Evolutionary conservation across 2,113 vertebrate species (phyloP), one percentile per base, ranked within the genome.

Genomic region (Tupaia chinensis): DNA sequence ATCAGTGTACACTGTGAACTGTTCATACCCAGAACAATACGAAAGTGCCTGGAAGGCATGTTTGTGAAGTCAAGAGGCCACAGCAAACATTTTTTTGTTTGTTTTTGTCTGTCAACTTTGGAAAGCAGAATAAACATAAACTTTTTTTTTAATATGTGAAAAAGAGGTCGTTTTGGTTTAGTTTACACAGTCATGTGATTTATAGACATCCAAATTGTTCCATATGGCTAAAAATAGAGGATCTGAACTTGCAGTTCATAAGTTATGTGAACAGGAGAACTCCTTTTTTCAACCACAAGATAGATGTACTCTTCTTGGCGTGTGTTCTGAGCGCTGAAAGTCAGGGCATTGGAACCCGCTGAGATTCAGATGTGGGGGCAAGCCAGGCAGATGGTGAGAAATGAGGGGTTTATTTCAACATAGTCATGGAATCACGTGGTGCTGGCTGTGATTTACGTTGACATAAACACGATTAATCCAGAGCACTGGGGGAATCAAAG

Each of bases 401-500:
- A 93, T 95, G 82, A 90, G 74, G 5, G 44, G 8, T 53, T 97
- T 97, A 93, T 97, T 98, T 98, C 97, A 97, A 17, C 94, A 74
- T 65, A 86, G 91, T 96, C 95, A 73, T 61, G 97, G 95, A 96
- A 95, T 82, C 86, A 82, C 8, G 6, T 29, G 63, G 85, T 92
- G 86, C 80, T 86, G 76, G 90, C 98, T 98, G 70, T 95, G 98
- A 97, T 97, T 98, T 98, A 97, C 63, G 87, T 96, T 60, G 82
- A 95, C 93, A 91, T 81, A 91, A 97, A 97, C 61, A 97, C 96
- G 91, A 92, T 97, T 79, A 97, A 97, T 93, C 84, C 90, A 91
- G 89, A 96, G 76, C 58, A 7, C 58, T 68, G 82, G 61, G 91
- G 87, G 81, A 97, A 96, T 87, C 2, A 23, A 94, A 96, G 95